Evolutionary conservation across 2,797 vertebrate genomes (phyloP).

Genomic region (Sardinella longiceps): DNA sequence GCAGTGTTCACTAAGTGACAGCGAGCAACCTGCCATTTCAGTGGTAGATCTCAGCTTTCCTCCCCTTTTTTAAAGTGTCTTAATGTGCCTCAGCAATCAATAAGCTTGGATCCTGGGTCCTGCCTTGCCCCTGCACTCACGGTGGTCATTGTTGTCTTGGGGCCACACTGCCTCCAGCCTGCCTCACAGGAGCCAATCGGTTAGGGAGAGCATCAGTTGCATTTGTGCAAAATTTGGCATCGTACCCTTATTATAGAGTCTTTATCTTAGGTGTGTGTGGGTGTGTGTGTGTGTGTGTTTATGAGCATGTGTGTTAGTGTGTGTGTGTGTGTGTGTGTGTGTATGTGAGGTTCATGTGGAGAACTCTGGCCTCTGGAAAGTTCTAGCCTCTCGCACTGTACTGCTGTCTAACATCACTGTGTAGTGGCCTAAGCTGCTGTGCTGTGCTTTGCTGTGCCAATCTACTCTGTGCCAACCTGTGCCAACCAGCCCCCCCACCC

Average conservation of each 20-base stretch:
- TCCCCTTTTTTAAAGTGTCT: neutral
- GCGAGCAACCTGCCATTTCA: neutral
- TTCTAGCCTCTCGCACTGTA: conserved; percentile 23
- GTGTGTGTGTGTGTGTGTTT: neutral
- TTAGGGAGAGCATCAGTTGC: neutral
- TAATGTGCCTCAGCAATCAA: neutral
- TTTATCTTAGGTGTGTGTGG: neutral
- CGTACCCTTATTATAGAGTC: neutral
- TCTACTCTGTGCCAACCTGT: conserved; percentile 35
- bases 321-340: neutral
- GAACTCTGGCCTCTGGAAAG: neutral
- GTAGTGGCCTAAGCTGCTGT: conserved; percentile 59
- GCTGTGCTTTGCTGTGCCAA: conserved; percentile 72
- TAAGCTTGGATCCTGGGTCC: conserved; percentile 51
- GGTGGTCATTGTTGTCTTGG: neutral
- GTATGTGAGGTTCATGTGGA: neutral
- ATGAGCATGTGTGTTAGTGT: neutral
- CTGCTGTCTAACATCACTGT: conserved; percentile 64
- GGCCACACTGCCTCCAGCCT: neutral
- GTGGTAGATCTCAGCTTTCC: conserved; percentile 21
- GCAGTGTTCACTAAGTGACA: conserved; percentile 6
- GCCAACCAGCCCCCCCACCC: conserved; percentile 58
- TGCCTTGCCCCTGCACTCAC: conserved; percentile 43
- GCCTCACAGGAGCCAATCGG: neutral
- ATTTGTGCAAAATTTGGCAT: neutral